These are phyloP conservation scores for Agrotis exclamationis DNA, from an alignment of 2,888 invertebrate genomes.

Conservation along the genomic window DNA sequence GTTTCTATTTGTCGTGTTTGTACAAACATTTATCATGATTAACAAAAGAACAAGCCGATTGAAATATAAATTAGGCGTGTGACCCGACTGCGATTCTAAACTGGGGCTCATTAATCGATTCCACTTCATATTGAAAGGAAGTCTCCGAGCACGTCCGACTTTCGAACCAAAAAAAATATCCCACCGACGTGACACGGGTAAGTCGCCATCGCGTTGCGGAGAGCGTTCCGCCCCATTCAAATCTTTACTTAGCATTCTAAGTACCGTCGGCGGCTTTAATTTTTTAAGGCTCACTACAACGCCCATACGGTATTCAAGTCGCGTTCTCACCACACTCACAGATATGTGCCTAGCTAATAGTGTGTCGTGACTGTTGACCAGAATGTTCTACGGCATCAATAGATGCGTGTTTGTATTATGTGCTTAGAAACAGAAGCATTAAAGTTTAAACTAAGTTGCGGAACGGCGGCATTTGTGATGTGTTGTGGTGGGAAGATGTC, in stretches of 20 bases:
- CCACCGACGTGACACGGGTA: constrained; percentile 80
- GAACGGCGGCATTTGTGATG: constrained; percentile 65
- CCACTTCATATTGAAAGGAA: constrained; percentile 75
- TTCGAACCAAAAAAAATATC: constrained; percentile 79
- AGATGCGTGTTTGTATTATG: constrained; percentile 61
- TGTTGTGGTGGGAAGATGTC: constrained; percentile 56
- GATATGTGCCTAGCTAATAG: constrained; percentile 87
- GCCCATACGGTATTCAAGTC: constrained; percentile 85
- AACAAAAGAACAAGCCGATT: constrained; percentile 50
- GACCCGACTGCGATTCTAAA: constrained; percentile 71
- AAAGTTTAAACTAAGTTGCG: constrained; percentile 74
- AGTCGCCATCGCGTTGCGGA: constrained; percentile 80
- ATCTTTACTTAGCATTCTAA: constrained; percentile 88
- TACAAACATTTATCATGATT: constrained; percentile 62
- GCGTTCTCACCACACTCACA: constrained; percentile 86
- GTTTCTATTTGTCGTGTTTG: constrained; percentile 56
- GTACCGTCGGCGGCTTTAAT: constrained; percentile 84
- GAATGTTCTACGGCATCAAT: constrained; percentile 61
- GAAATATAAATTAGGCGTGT: constrained; percentile 65
- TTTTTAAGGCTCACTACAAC: constrained; percentile 86
- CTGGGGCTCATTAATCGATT: constrained; percentile 80
- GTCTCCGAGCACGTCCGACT: constrained; percentile 78
- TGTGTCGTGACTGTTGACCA: constrained; percentile 71
- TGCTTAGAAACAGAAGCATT: constrained; percentile 64
- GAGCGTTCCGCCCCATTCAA: constrained; percentile 82